Evolutionary conservation across 2,113 vertebrate genomes (phyloP).

Genomic region (Carassius carassius): DNA sequence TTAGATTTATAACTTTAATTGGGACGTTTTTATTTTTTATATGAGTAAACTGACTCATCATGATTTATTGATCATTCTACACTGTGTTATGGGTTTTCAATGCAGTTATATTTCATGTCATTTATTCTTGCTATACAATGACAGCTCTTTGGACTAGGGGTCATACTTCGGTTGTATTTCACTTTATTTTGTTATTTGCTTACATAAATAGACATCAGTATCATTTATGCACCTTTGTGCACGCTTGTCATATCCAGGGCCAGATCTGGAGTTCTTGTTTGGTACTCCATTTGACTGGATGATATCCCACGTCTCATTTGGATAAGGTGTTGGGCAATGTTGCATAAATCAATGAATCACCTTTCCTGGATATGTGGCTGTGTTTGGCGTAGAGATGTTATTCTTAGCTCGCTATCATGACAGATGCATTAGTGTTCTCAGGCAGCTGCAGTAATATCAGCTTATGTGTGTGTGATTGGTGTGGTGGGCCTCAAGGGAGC

Average conservation of each 20-base stretch:
- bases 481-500: constrained; percentile 9
- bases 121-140: neutral
- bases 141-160: constrained; percentile 24
- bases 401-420: constrained; percentile 93
- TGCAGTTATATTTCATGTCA: neutral
- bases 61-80: neutral
- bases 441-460: constrained; percentile 81
- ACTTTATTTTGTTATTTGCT: constrained; percentile 14
- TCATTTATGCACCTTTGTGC: constrained; percentile 1
- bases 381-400: constrained; percentile 90
- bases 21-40: neutral
- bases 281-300: constrained; percentile 13
- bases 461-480: constrained; percentile 63
- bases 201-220: neutral
- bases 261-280: neutral
- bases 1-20: neutral
- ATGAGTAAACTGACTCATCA: neutral
- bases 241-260: neutral
- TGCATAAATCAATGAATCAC: constrained; percentile 89
- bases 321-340: constrained; percentile 79
- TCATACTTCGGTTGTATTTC: neutral
- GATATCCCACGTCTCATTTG: constrained; percentile 56
- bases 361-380: constrained; percentile 86
- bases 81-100: neutral
- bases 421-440: constrained; percentile 89